Percentiles rank a stretch among this genome's conserved stretches.
Conservation (phyloP, 2,113 vertebrate genomes). For the Sphyrna mokarran region DNA sequence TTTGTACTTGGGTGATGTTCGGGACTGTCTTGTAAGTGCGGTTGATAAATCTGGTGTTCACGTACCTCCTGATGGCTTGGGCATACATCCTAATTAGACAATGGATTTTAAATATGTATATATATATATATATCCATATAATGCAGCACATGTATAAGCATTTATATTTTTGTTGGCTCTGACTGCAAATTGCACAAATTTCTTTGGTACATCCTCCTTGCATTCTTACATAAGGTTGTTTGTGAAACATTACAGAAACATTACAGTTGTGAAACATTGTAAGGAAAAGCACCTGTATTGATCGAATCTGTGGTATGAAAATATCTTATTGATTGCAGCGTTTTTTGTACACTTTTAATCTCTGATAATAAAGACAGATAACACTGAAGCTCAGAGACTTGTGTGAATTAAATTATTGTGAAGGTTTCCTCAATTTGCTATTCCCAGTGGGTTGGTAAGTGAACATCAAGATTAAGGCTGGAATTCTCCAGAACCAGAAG, state of each 20-base stretch:
- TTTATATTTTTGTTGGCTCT: not conserved
- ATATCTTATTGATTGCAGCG: not conserved
- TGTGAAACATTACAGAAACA: not conserved
- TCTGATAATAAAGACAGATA: not conserved
- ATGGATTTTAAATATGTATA: not conserved
- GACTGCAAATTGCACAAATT: not conserved
- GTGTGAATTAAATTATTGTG: not conserved
- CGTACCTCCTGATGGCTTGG: too few relatives aligned
- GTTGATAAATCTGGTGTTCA: too few relatives aligned
- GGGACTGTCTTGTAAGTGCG: too few relatives aligned
- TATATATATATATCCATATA: not conserved
- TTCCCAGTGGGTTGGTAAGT: not conserved
- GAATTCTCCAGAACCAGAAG: too few relatives aligned
- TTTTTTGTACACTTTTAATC: not conserved
- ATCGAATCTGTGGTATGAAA: not conserved
- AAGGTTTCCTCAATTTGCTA: not conserved
- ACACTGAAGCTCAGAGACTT: too few relatives aligned
- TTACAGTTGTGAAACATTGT: too few relatives aligned
- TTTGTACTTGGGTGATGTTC: too few relatives aligned
- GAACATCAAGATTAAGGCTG: not conserved
- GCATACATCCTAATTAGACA: not conserved
- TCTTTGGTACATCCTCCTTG: not conserved
- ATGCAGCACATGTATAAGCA: not conserved
- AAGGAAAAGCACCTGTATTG: not conserved
- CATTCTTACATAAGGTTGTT: not conserved